Evolutionary conservation across 2,888 invertebrate genomes (phyloP).

Genomic region (Orchesella flavescens): DNA sequence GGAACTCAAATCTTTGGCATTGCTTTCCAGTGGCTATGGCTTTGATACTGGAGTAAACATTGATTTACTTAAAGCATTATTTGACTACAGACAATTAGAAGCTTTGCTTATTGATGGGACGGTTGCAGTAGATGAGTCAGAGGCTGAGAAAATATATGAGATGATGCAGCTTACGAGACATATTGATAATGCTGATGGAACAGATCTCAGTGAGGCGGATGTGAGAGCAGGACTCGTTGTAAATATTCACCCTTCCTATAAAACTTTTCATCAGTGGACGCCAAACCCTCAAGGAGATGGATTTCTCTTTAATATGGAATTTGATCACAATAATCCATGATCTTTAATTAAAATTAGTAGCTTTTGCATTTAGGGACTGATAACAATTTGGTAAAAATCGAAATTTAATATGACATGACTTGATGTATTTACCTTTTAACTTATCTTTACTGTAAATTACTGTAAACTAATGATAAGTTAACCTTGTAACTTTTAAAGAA

Average conservation of each 20-base stretch:
- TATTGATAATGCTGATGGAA: not conserved
- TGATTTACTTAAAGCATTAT: slow-evolving; percentile 10
- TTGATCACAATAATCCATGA: slow-evolving; percentile 36
- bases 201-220: not conserved
- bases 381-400: too few species aligned
- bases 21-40: slow-evolving; percentile 32
- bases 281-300: slow-evolving; percentile 29
- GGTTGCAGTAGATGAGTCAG: slow-evolving; percentile 14
- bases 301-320: slow-evolving; percentile 50
- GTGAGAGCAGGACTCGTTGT: slow-evolving; percentile 7
- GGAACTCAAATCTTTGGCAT: slow-evolving; percentile 16
- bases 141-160: slow-evolving; percentile 15
- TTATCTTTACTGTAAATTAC: too few species aligned
- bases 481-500: not conserved
- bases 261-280: slow-evolving; percentile 23
- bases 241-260: slow-evolving; percentile 16
- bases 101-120: slow-evolving; percentile 43
- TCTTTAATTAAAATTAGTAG: not conserved
- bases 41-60: slow-evolving; percentile 32
- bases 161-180: not conserved
- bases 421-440: not conserved
- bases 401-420: too few species aligned
- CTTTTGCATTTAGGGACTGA: not conserved
- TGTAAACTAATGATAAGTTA: too few species aligned
- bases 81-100: slow-evolving; percentile 12